Conservation (phyloP, 92 coral and sea anemone species). For the Montipora capitata region DNA sequence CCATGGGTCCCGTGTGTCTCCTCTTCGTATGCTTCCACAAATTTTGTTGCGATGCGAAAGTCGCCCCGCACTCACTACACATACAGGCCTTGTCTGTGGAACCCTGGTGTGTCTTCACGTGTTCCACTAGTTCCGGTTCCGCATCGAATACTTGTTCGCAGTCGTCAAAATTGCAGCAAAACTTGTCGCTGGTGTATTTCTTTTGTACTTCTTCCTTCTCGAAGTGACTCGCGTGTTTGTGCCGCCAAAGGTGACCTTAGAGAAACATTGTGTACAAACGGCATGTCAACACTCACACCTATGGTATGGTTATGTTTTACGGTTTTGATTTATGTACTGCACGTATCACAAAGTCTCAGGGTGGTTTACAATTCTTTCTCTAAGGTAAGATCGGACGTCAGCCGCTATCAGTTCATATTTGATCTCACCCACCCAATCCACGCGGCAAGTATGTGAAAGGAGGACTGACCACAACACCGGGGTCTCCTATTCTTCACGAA, state of each 20-base stretch:
- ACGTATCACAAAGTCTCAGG: no score
- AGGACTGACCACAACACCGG: no score
- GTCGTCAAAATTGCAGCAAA: conserved; percentile 69
- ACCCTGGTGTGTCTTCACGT: conserved; percentile 48
- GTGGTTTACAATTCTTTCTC: no score
- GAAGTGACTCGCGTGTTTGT: conserved; percentile 85
- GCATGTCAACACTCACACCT: neutral
- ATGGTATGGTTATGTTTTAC: no score
- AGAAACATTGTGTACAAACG: neutral
- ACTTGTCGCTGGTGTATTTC: conserved; percentile 64
- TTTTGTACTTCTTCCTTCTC: conserved; percentile 86
- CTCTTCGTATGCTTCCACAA: conserved; percentile 74
- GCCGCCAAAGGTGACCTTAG: conserved; percentile 93
- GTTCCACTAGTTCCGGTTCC: conserved; percentile 74
- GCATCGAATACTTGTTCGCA: conserved; percentile 70
- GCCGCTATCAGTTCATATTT: no score
- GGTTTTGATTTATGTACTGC: no score
- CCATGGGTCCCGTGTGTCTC: conserved; percentile 61
- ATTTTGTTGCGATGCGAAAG: conserved; percentile 78
- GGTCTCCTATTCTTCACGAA: no score
- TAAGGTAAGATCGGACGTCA: no score
- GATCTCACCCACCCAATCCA: no score
- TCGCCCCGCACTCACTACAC: conserved; percentile 78
- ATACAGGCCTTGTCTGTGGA: conserved; percentile 57
- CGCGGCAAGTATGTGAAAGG: no score